Evolutionary conservation across 1,140 invertebrate genomes (phyloP), one percentile per base, ranked within the genome.

Genomic region (Ctenoplectra terminalis): DNA sequence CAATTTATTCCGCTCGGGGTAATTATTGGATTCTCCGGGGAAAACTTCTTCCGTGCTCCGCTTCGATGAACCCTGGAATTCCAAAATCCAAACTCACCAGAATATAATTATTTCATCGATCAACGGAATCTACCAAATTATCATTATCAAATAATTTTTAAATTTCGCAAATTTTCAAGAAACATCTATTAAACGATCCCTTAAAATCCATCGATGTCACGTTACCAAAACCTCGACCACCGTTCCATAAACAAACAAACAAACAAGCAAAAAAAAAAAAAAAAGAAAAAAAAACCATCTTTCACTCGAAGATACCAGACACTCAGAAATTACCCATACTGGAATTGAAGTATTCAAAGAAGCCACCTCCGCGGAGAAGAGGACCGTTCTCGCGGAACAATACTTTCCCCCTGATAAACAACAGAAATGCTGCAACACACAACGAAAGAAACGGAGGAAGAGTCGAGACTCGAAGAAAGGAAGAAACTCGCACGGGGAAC

Each of bases 261-360:
- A 40, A 40, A 40, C 9, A 40, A 40, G 40, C n/a, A n/a, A n/a
- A n/a, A n/a, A n/a, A n/a, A n/a, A n/a, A n/a, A n/a, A n/a, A n/a
- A n/a, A n/a, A n/a, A 50, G 20, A 26, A 31, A 50, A 37, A 9
- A 7, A 26, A n/a, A 52, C 52, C 31, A 26, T 37, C 48, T 34
- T 0, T n/a, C 37, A 17, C 63, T 46, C n/a, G 64, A 56, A 13
- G n/a, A 13, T 23, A 20, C 17, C 20, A 26, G n/a, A 26, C 40
- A 4, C 15, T 29, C 37, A 2, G 37, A 13, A 52, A 71, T 71
- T 54, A 71, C 23, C 67, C 37, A 2, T 23, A 15, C 31, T 26
- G 23, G 63, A 69, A 77, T 69, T 40, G 63, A 56, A 69, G 67
- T 77, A 77, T 64, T 60, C 34, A 52, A 58, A 52, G 26, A n/a